Evolutionary conservation across 2,888 invertebrate genomes (phyloP).

Genomic region (Phasia obesa): DNA sequence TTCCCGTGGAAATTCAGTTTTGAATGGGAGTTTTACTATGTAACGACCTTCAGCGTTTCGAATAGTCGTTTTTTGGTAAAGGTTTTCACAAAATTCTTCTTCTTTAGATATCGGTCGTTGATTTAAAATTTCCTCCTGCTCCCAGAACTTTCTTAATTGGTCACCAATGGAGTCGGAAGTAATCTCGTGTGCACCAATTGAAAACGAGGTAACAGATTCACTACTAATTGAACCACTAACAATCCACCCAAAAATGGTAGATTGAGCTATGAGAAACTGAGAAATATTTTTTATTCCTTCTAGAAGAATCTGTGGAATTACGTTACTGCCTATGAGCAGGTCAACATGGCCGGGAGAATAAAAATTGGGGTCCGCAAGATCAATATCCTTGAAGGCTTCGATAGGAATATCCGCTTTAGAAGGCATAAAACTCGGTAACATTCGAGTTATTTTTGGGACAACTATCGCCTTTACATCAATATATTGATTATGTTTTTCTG

Average conservation of each 20-base stretch:
- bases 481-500: not conserved
- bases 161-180: not conserved
- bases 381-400: not conserved
- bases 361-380: slow-evolving; percentile 25
- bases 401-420: not conserved
- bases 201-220: slow-evolving; percentile 11
- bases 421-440: not conserved
- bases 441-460: slow-evolving; percentile 12
- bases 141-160: slow-evolving; percentile 31
- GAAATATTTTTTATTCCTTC: not conserved
- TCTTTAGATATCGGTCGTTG: slow-evolving; percentile 5
- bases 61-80: not conserved
- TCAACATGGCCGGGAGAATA: slow-evolving; percentile 17
- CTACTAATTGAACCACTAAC: slow-evolving; percentile 17
- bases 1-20: not conserved
- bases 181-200: slow-evolving; percentile 8
- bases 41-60: not conserved
- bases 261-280: not conserved
- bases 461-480: not conserved
- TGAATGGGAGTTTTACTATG: not conserved
- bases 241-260: slow-evolving; percentile 40
- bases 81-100: slow-evolving; percentile 16
- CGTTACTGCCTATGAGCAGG: slow-evolving; percentile 28
- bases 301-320: slow-evolving; percentile 1
- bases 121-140: slow-evolving; percentile 17